Percentiles rank a stretch among this genome's conserved stretches.
Conservation (phyloP, 1,140 invertebrate genomes). For the Brachionus calyciflorus region DNA sequence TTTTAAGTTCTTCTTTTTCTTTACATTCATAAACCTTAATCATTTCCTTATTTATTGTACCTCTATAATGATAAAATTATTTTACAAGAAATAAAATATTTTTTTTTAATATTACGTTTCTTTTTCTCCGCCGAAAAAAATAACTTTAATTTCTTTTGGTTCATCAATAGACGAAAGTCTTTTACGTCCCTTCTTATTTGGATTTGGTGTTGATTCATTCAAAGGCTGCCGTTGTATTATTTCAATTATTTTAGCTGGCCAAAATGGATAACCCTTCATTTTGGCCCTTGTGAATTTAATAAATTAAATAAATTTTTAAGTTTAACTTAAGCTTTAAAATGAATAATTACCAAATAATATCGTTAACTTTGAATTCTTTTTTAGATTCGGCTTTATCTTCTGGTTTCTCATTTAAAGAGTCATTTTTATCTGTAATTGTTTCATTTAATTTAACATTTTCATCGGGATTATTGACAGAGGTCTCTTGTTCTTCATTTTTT, state of each 20-base stretch:
- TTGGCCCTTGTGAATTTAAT: conserved; percentile 20
- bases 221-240: not conserved
- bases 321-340: not conserved
- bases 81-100: not conserved
- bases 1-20: not conserved
- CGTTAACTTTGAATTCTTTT: not conserved
- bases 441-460: too few species aligned
- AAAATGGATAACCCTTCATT: conserved; percentile 9
- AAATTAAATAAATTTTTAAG: not conserved
- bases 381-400: not conserved
- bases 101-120: not conserved
- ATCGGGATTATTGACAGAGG: too few species aligned
- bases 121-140: conserved; percentile 4
- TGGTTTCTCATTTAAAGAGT: not conserved
- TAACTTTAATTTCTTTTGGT: conserved; percentile 18
- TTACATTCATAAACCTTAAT: not conserved
- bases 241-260: conserved; percentile 16
- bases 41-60: not conserved
- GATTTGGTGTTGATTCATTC: not conserved
- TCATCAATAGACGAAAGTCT: not conserved
- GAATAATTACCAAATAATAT: conserved; percentile 25
- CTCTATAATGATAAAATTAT: not conserved
- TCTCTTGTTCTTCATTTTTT: too few species aligned
- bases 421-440: too few species aligned
- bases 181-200: not conserved